A percentile compares a stretch with the other conserved stretches of the same genome.
Conservation (phyloP, 2,797 vertebrate species). For the Leuciscus waleckii region DNA sequence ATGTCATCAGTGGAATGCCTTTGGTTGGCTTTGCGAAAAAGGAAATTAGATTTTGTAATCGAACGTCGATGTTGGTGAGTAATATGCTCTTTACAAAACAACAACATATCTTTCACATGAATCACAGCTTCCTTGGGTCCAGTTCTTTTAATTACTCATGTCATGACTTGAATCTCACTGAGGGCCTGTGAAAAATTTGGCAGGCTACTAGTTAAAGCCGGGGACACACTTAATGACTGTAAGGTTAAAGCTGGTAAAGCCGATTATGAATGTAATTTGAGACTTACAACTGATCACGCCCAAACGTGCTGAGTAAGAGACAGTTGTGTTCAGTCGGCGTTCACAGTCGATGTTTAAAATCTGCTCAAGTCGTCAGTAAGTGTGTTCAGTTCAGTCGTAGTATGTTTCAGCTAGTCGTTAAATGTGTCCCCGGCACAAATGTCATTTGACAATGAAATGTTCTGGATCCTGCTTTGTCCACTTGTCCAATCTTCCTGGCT, state of each 20-base stretch:
- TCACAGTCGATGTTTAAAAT: no score
- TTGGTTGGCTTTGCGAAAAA: neutral
- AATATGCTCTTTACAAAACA: slow-evolving; percentile 16
- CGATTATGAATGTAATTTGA: no score
- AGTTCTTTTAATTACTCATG: neutral
- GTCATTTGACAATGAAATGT: neutral
- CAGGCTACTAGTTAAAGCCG: neutral
- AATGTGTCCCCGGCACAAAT: neutral
- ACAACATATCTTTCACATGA: neutral
- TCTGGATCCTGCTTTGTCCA: neutral
- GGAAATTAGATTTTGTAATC: neutral
- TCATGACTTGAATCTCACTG: neutral
- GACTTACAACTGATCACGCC: no score
- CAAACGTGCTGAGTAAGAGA: no score
- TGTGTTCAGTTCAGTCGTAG: no score
- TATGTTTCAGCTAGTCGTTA: no score
- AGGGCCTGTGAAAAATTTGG: neutral
- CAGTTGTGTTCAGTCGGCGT: no score
- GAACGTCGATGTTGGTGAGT: neutral
- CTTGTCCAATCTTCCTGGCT: neutral
- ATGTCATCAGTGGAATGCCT: slow-evolving; percentile 9
- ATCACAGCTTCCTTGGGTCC: neutral
- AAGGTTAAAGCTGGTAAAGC: no score
- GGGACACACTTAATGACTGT: no score
- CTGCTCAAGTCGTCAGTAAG: no score